Percentiles rank a stretch among this genome's conserved stretches.
phyloP scores from a whole-genome alignment of 2,113 vertebrate genomes.

The Peromyscus maniculatus region DNA sequence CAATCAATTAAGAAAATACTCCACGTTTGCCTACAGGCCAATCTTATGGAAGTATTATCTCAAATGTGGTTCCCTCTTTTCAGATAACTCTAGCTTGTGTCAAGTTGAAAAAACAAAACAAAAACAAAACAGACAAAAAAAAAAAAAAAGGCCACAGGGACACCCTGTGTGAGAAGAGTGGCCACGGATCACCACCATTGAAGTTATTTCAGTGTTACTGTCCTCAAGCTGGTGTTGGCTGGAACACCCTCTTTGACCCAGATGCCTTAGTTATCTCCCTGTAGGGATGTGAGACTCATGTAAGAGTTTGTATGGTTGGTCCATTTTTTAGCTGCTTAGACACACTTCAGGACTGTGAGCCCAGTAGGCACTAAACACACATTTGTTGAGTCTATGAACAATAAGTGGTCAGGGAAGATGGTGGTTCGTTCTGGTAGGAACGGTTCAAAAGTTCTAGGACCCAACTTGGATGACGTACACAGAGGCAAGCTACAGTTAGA shows the following conservation, averaged over 20 bases:
- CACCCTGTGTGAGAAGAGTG: too few species aligned
- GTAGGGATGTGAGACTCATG: neutral
- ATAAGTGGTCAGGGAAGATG: neutral
- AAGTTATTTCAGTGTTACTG: neutral
- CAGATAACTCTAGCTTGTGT: neutral
- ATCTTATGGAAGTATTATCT: neutral
- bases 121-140: neutral
- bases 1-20: neutral
- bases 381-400: neutral
- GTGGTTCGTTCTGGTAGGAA: neutral
- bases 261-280: neutral
- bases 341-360: neutral
- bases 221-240: neutral
- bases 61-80: neutral
- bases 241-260: neutral
- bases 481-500: neutral
- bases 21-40: neutral
- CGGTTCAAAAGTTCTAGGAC: neutral
- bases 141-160: neutral
- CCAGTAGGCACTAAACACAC: neutral
- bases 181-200: rapidly evolving
- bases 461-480: neutral
- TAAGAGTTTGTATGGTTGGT: too few species aligned
- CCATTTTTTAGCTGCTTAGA: neutral
- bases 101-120: neutral